Percentiles rank a stretch among this genome's conserved stretches.
phyloP scores from a whole-genome alignment of 2,797 vertebrate species.

The Balearica regulorum region DNA sequence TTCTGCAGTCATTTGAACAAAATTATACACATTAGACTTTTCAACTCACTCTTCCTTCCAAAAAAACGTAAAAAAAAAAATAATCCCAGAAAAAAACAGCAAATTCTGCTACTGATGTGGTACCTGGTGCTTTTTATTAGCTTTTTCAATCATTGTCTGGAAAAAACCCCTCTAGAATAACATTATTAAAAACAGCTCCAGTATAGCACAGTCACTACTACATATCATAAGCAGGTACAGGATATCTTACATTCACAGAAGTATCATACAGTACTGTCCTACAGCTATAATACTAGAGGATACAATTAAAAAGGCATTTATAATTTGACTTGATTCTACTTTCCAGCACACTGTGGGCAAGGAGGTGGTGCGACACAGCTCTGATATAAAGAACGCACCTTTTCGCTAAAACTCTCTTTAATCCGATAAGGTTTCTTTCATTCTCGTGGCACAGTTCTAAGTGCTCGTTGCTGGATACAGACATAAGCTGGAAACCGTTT shows the following conservation, averaged over 20 bases:
- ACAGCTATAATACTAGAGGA: constrained; percentile 77
- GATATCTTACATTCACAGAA: constrained; percentile 80
- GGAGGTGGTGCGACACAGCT: constrained; percentile 59
- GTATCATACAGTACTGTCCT: constrained; percentile 79
- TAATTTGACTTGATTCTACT: constrained; percentile 76
- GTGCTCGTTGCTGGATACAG: constrained; percentile 58
- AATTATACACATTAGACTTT: constrained; percentile 76
- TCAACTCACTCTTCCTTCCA: constrained; percentile 65
- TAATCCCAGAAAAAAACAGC: constrained; percentile 72
- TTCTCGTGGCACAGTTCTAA: constrained; percentile 47
- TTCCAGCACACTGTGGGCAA: constrained; percentile 72
- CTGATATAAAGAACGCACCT: constrained; percentile 62
- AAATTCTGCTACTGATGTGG: constrained; percentile 77
- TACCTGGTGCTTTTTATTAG: constrained; percentile 78
- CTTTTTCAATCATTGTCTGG: constrained; percentile 75
- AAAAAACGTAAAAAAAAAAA: constrained; percentile 68
- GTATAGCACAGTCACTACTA: constrained; percentile 79
- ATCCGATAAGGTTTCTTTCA: not conserved
- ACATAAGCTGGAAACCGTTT: constrained; percentile 69
- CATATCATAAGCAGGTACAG: constrained; percentile 78
- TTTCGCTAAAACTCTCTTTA: constrained; percentile 22
- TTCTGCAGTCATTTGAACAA: constrained; percentile 78
- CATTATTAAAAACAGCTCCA: constrained; percentile 81
- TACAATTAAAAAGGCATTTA: constrained; percentile 78
- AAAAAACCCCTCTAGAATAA: constrained; percentile 76